These are phyloP conservation scores for Pluvianellus socialis DNA, from an alignment of 2,113 vertebrate genomes.

Conservation along the genomic window DNA sequence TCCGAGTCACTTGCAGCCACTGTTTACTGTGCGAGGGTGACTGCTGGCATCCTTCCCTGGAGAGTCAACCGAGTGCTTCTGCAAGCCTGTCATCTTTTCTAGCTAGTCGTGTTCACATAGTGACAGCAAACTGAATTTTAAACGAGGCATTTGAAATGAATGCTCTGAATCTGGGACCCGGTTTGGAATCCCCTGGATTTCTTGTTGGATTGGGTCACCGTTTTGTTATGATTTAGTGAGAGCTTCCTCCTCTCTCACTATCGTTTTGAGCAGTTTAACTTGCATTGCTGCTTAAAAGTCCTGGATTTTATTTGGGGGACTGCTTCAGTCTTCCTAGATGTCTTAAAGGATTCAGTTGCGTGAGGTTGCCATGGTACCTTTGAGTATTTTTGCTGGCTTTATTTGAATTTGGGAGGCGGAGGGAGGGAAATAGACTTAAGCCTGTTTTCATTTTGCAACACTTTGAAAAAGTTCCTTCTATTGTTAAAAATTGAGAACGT, in stretches of 20 bases:
- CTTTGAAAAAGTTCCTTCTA: background rate
- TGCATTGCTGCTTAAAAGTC: background rate
- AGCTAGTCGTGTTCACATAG: accelerated
- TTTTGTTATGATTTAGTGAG: accelerated
- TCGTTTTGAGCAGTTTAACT: background rate
- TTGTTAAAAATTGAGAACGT: background rate
- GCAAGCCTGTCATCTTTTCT: background rate
- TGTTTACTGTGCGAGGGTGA: background rate
- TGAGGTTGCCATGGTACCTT: background rate
- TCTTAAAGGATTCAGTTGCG: background rate
- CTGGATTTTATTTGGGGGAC: background rate
- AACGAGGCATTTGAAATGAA: background rate
- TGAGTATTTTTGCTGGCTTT: background rate
- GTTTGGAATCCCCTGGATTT: background rate
- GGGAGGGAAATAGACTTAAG: background rate
- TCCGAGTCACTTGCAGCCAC: background rate
- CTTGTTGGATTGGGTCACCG: background rate
- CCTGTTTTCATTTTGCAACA: background rate
- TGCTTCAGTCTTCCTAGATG: background rate
- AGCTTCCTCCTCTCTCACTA: background rate
- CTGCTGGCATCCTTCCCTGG: background rate
- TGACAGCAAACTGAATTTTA: background rate
- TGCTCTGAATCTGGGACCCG: background rate
- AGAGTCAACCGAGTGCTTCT: accelerated
- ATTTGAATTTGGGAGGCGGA: background rate